Evolutionary conservation across 2,888 invertebrate genomes (phyloP).

Genomic region (Leptopterna dolabrata): DNA sequence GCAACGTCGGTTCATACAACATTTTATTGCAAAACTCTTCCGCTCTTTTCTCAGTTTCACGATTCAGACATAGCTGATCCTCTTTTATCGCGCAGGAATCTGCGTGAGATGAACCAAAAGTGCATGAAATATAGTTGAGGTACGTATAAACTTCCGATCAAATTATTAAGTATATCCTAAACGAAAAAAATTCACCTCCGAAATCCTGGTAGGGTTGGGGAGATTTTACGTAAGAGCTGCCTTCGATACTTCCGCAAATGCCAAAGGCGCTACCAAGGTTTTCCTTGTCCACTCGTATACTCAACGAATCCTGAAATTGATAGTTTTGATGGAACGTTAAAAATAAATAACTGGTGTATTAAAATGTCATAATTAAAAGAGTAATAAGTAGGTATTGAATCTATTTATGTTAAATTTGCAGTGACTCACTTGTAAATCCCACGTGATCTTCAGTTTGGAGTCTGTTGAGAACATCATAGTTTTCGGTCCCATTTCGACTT

Average conservation of each 20-base stretch:
- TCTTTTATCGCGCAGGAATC: conserved; percentile 53
- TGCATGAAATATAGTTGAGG: not conserved
- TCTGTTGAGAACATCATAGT: conserved; percentile 68
- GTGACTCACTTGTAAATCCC: conserved; percentile 76
- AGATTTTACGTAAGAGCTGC: conserved; percentile 26
- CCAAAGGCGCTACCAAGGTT: conserved; percentile 86
- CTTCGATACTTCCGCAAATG: conserved; percentile 83
- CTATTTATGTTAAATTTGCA: too few species aligned
- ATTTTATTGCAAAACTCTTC: conserved; percentile 65
- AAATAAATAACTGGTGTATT: too few species aligned
- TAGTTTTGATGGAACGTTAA: too few species aligned
- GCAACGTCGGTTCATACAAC: conserved; percentile 75
- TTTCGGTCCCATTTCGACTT: conserved; percentile 78
- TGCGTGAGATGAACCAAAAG: not conserved
- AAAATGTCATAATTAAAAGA: too few species aligned
- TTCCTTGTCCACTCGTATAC: conserved; percentile 75
- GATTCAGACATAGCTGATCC: conserved; percentile 40
- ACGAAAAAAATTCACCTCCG: conserved; percentile 11
- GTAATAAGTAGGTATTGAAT: too few species aligned
- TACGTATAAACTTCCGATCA: too few species aligned
- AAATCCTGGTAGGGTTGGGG: conserved; percentile 24
- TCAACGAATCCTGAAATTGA: conserved; percentile 73
- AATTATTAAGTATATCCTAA: not conserved
- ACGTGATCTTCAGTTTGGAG: conserved; percentile 75
- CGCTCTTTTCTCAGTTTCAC: conserved; percentile 52